Evolutionary conservation across 2,888 invertebrate species (phyloP).

Genomic region (Syrista parreyssii): DNA sequence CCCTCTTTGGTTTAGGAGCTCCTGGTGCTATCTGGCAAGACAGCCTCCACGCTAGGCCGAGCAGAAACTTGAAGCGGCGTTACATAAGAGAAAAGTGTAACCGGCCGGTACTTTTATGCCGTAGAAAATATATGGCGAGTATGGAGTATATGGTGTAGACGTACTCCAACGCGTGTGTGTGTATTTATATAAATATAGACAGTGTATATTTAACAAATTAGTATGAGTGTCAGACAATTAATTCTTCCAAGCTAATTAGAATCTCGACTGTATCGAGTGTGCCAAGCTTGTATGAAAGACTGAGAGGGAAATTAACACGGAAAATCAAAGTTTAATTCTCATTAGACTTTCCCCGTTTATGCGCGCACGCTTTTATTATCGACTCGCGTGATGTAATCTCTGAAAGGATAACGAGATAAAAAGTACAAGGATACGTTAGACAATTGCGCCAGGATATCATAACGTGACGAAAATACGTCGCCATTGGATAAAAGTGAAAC

Average conservation of each 20-base stretch:
- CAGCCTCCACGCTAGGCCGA: slow-evolving; percentile 50
- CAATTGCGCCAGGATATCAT: not conserved
- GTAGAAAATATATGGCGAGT: not conserved
- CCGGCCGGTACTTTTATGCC: slow-evolving; percentile 23
- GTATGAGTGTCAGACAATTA: not conserved
- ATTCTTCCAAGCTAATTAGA: not conserved
- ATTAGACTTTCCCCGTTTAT: not conserved
- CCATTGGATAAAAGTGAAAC: not conserved
- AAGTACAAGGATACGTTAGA: not conserved
- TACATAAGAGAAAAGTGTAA: slow-evolving; percentile 51
- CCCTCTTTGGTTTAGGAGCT: slow-evolving; percentile 2
- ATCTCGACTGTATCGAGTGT: not conserved
- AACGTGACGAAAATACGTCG: not conserved
- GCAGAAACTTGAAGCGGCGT: slow-evolving; percentile 51
- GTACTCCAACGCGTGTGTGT: not conserved
- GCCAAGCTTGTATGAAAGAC: not conserved
- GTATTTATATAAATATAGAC: too few species aligned
- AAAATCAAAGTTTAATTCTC: not conserved
- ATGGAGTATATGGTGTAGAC: not conserved
- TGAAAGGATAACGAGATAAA: not conserved
- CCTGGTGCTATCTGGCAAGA: not conserved
- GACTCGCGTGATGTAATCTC: not conserved
- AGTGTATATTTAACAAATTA: not conserved
- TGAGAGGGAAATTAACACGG: not conserved
- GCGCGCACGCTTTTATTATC: not conserved